Evolutionary conservation across 2,797 vertebrate genomes (phyloP).

Genomic region (Spatula clypeata): DNA sequence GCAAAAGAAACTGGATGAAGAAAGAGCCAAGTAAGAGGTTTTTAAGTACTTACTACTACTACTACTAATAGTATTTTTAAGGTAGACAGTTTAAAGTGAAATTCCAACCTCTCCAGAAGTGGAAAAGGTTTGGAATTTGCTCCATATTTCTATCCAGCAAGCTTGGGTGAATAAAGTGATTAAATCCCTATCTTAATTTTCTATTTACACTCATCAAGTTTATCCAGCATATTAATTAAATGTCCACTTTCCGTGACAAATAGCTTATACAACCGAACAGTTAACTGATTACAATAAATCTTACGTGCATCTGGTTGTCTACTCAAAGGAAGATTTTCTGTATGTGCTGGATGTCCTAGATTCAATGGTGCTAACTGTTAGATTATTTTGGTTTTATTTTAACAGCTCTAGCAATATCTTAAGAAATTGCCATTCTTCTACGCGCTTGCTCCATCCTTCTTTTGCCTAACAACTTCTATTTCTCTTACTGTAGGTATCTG

Average conservation of each 20-base stretch:
- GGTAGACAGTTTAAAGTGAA: neutral
- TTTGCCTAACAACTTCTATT: neutral
- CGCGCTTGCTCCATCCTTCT: neutral
- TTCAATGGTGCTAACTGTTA: neutral
- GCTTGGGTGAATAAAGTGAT: neutral
- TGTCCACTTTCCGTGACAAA: slow-evolving; percentile 1
- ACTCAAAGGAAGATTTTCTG: neutral
- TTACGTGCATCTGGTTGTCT: neutral
- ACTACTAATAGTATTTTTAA: neutral
- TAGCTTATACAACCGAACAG: neutral
- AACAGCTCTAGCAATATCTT: neutral
- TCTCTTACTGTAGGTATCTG: slow-evolving; percentile 69
- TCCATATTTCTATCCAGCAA: neutral
- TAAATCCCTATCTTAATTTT: slow-evolving; percentile 25
- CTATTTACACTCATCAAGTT: neutral
- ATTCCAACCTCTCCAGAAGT: neutral
- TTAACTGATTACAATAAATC: neutral
- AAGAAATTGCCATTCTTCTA: neutral
- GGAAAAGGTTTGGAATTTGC: neutral
- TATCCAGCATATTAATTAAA: slow-evolving; percentile 29
- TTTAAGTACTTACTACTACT: neutral
- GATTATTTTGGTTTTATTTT: neutral
- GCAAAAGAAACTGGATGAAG: slow-evolving; percentile 79
- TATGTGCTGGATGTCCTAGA: neutral
- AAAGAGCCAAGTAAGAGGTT: slow-evolving; percentile 82